Conservation (phyloP, 2,113 vertebrate genomes). For the Hyaena hyaena region DNA sequence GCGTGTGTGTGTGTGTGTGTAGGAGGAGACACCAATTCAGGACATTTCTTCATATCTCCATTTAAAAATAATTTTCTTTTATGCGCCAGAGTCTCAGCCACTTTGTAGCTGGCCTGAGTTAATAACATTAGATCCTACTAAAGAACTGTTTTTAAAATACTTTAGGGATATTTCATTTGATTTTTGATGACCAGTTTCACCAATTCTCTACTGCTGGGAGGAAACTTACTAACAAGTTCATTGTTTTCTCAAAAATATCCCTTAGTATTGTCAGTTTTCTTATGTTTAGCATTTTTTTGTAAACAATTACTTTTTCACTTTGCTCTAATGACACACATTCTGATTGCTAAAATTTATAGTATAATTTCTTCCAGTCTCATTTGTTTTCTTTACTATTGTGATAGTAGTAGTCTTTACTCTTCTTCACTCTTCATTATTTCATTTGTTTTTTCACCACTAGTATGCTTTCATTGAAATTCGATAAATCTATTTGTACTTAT, state of each 20-base stretch:
- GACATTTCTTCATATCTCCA: neutral
- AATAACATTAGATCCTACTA: neutral
- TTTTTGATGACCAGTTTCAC: neutral
- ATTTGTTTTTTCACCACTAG: neutral
- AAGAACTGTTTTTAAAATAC: constrained; percentile 14
- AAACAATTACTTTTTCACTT: neutral
- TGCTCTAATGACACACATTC: neutral
- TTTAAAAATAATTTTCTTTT: neutral
- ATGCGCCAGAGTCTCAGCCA: neutral
- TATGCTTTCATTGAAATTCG: neutral
- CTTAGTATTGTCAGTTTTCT: neutral
- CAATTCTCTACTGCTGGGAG: neutral
- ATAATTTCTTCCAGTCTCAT: neutral
- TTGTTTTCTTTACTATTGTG: neutral
- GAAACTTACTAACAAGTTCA: neutral
- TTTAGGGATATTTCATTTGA: neutral
- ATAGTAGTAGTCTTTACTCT: neutral
- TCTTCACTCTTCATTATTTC: neutral
- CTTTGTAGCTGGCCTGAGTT: neutral
- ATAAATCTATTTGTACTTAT: neutral
- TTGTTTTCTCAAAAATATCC: neutral
- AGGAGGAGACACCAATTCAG: neutral
- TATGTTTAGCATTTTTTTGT: neutral
- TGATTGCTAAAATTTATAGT: neutral
- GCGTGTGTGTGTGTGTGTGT: too few species aligned